Base-by-base conservation (phyloP, 2,113 vertebrate species). In the Steatornis caripensis region DNA sequence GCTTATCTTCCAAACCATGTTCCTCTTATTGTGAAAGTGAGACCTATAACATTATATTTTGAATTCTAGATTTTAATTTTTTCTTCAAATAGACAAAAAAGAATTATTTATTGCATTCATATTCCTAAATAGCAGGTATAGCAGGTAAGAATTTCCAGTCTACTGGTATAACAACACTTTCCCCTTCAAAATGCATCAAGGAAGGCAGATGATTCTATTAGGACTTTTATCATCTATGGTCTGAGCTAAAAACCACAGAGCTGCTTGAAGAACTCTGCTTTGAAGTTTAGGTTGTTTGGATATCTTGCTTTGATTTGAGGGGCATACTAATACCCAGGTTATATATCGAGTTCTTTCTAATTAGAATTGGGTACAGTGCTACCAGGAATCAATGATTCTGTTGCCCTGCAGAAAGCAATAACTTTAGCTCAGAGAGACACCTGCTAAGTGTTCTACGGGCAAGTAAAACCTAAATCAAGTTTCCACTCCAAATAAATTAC, bases 381-480 rank as follows among this genome's bases (percentile, higher is more conserved):
- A 92, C 81, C 49, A 79, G n/a, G 41, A 93, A 77, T 62, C 93
- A 95, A 69, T 69, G 61, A 90, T 78, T 92, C 74, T 87, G 57
- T 92, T 97, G 88, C 69, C 92, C 77, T 72, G 77, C 18, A 4
- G 70, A 93, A 95, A 95, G 92, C 70, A 95, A 82, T 93, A 90
- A 95, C 86, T 96, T 95, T 15, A 93, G 74, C 80, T 92, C 74
- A 79, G 89, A 93, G 86, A 89, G 92, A 84, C 84, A 89, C 57
- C 80, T 96, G 41, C 84, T 91, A 93, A 95, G 92, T 91, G 71
- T 62, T 69, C 65, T 84, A 84, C 41, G 29, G 86, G 80, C 87
- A 87, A 95, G 69, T 87, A 83, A 96, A 94, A 93, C 49, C 74
- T 97, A 96, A 97, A 95, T 95, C 86, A 97, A 79, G 57, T 57